Evolutionary conservation across 2,797 vertebrate genomes (phyloP), one percentile per base, ranked within the genome.

Genomic region (Nothura maculosa): DNA sequence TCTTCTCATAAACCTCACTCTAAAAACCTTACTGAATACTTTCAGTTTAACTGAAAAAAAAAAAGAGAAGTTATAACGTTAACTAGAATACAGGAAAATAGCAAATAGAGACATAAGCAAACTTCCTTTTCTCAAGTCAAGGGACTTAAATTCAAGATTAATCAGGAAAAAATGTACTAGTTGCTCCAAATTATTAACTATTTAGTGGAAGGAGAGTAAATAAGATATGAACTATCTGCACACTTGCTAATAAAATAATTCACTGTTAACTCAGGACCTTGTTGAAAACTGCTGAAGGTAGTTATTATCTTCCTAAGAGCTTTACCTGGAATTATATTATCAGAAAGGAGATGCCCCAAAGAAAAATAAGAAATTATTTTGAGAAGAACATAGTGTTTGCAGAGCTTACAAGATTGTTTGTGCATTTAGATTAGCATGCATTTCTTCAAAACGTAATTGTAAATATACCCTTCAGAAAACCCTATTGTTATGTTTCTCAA

Each of bases 391-490:
- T 5, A 16, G 17, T 38, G 38, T 28, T 74, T 1, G 0, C 34
- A 32, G 0, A 0, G 66, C 87, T 82, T 69, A 62, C 42, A 9
- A 1, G 54, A 42, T 22, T 75, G 7, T 34, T 34, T 75, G 82
- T 69, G n/a, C 30, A 86, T 87, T 95, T 95, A 50, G 78, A 88
- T 93, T 90, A 74, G 69, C 11, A 38, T 50, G 61, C 30, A 50
- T 84, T 92, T 87, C 64, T 66, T 87, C 81, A 82, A 28, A 0
- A 1, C 48, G 21, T 57, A 81, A 79, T 74, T 85, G 63, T 90
- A 94, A 92, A 89, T 68, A 85, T 45, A 69, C 19, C 70, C 82
- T 87, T 93, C 87, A 76, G 48, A 87, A 92, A 94, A 94, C 80
- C 76, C 72, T 90, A 85, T 93, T 94, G 89, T 90, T 78, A 48